Evolutionary conservation across 2,797 vertebrate genomes (phyloP), one percentile per base, ranked within the genome.

Genomic region (Lutjanus campechanus): DNA sequence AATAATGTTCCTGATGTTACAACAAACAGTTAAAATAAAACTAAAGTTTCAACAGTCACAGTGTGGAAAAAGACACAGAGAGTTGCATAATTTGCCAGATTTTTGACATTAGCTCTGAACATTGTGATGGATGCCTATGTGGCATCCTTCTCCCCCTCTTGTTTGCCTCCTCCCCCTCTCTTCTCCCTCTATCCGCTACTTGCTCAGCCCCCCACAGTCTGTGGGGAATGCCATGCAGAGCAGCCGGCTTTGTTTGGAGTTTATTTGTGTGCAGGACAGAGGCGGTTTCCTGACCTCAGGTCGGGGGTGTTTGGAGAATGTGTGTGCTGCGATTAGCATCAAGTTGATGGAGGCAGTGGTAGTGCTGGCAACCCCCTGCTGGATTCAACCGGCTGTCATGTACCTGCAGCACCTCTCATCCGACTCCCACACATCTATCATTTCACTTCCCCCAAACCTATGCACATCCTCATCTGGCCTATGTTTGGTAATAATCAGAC

Each of bases 201-300:
- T 5, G 1, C 84, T 79, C 83, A 41, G n/a, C 69, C 87, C 89
- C 85, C 87, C 80, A 63, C 81, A 41, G 69, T 84, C 76, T 69
- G 73, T 73, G 82, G 82, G 74, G 82, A 91, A 90, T 82, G 86
- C 83, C 43, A 43, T 60, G 44, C 76, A 80, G 87, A 85, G 74
- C 77, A 66, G 80, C 43, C 0, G 77, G 81, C 88, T 91, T 93
- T 93, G 91, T 93, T 93, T 89, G 77, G 86, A 78, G 80, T 91
- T 90, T 95, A 90, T 95, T 93, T 94, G 89, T 92, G 87, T 87
- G 81, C 79, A 64, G 78, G 81, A 82, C 73, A 72, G 76, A 93
- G 88, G 90, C 55, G 63, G 85, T 75, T 84, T 95, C 79, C 86
- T 90, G 93, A 94, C 90, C 91, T 90, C 89, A 85, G 85, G 92